Evolutionary conservation across 2,113 vertebrate species (phyloP), one percentile per base, ranked within the genome.

Genomic region (Leucopsar rothschildi): DNA sequence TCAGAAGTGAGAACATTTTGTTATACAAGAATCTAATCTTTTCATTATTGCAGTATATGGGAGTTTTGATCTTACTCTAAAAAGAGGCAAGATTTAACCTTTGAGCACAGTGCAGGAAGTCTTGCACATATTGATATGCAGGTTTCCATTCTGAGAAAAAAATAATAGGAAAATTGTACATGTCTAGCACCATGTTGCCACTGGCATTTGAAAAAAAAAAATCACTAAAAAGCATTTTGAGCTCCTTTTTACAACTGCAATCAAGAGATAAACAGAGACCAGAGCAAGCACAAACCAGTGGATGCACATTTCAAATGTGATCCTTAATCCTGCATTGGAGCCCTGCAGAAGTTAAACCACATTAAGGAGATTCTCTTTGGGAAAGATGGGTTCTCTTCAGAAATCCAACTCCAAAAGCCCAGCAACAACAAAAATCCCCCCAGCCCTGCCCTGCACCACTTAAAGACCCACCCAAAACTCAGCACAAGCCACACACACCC

Each of bases 11-110:
- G 88, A 86, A 72, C 23, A 33, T 39, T 94, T 92, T 69, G 76
- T 96, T 93, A 42, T 4, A 68, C 69, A 88, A 82, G 35, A 31
- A 81, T 9, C 57, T 75, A 78, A 94, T 93, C 92, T 96, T 60
- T 78, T 57, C 37, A 15, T 52, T 37, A 35, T 11, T 83, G 85
- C 57, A 80, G 24, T 2, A 3, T 18, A 70, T 2, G 21, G 47
- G 42, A 69, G 50, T 66, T 92, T 44, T 25, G 77, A 19, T 29
- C 28, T n/a, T 42, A 25, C 52, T 33, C 37, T 31, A 33, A 50
- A 64, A 57, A 75, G 52, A 63, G 14, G 64, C 24, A 37, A 55
- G 39, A 53, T 83, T 73, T 13, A 59, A 66, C 21, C 50, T 82
- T n/a, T 22, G 49, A 45, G 70, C 59, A 76, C 45, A 45, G 37